Conservation (phyloP, 2,888 invertebrate species). For the Gibbula magus region DNA sequence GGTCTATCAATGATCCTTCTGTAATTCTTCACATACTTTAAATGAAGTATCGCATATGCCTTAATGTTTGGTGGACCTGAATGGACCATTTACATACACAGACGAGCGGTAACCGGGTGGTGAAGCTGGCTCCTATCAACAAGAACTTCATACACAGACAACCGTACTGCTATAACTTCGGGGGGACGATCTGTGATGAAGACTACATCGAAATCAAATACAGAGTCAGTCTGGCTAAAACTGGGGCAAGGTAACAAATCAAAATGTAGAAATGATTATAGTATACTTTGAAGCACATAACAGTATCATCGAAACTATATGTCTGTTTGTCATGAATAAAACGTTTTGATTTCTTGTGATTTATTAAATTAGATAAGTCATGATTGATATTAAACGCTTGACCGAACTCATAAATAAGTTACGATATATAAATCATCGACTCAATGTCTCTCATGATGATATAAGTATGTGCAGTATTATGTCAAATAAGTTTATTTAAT, state of each 20-base stretch:
- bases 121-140: constrained; percentile 46
- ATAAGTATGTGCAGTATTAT: too few relatives aligned
- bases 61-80: background rate
- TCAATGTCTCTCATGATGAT: too few relatives aligned
- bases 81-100: constrained; percentile 28
- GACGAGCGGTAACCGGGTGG: constrained; percentile 48
- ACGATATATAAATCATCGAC: too few relatives aligned
- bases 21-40: too few relatives aligned
- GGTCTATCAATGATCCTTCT: too few relatives aligned
- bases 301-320: background rate
- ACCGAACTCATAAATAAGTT: too few relatives aligned
- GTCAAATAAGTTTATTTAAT: too few relatives aligned
- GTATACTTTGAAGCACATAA: background rate
- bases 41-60: background rate
- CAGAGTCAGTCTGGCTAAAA: constrained; percentile 59
- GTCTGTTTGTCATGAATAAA: too few relatives aligned
- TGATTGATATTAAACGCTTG: too few relatives aligned
- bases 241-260: constrained; percentile 61
- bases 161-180: constrained; percentile 39
- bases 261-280: background rate
- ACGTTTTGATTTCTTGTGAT: too few relatives aligned
- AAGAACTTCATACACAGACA: constrained; percentile 50
- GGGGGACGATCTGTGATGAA: constrained; percentile 55
- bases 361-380: too few relatives aligned
- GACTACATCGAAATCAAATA: constrained; percentile 66